A percentile compares a stretch with the other conserved stretches of the same genome.
Evolutionary conservation across 2,113 vertebrate genomes (phyloP).

Genomic region (Australoheros scitulus): DNA sequence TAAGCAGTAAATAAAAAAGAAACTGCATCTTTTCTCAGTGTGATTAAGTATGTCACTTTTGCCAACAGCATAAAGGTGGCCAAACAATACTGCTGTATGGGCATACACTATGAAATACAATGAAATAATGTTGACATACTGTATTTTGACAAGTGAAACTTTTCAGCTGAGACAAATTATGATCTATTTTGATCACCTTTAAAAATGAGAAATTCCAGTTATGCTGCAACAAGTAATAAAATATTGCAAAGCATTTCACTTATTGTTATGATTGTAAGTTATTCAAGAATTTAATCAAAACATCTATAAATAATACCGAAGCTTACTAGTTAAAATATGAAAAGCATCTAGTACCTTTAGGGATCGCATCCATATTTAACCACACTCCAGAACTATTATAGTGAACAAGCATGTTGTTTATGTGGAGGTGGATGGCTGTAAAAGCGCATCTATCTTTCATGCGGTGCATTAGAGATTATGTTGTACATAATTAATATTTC

Average conservation of each 20-base stretch:
- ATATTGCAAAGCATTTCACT: neutral
- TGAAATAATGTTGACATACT: neutral
- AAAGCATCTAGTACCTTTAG: neutral
- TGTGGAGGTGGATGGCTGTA: neutral
- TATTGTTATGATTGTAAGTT: neutral
- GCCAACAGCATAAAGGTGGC: neutral
- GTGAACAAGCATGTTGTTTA: neutral
- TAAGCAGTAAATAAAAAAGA: neutral
- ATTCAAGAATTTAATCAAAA: neutral
- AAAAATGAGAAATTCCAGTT: neutral
- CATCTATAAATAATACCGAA: neutral
- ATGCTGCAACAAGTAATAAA: neutral
- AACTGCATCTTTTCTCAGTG: neutral
- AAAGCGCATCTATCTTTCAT: neutral
- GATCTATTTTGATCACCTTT: neutral
- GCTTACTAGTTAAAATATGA: neutral
- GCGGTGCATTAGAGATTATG: neutral
- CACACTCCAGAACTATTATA: neutral
- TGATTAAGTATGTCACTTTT: neutral
- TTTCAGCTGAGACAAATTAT: neutral
- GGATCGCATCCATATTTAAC: conserved; percentile 5
- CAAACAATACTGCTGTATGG: neutral
- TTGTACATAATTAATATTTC: conserved; percentile 5
- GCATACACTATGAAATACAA: neutral
- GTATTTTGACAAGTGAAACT: neutral